These are phyloP conservation scores for Hermaeophaga mercurialis DNA, from an alignment of 2,888 invertebrate species.

Conservation along the genomic window DNA sequence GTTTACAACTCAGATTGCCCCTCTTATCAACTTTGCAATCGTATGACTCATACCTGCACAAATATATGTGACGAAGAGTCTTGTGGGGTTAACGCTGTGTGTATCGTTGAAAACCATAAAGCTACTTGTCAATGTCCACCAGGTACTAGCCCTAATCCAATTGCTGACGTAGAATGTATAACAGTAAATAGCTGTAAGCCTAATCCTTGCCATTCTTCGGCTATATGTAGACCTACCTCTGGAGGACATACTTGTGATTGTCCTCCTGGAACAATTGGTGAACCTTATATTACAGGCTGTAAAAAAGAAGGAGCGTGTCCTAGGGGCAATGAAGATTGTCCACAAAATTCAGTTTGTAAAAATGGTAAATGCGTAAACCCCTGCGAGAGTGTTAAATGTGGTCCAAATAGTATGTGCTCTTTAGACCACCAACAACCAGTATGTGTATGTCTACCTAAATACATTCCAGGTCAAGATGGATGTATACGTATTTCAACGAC, in stretches of 20 bases:
- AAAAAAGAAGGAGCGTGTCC: conserved; percentile 76
- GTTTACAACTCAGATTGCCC: conserved; percentile 87
- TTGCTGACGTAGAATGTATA: conserved; percentile 82
- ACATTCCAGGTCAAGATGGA: conserved; percentile 72
- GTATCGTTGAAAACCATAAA: conserved; percentile 83
- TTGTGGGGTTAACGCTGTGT: conserved; percentile 87
- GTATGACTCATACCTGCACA: conserved; percentile 80
- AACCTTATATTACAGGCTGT: conserved; percentile 77
- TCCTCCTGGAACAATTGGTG: conserved; percentile 76
- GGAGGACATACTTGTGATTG: conserved; percentile 82
- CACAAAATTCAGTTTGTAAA: conserved; percentile 73
- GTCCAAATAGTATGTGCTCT: conserved; percentile 79
- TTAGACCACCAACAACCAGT: conserved; percentile 75
- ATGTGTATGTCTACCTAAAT: conserved; percentile 80
- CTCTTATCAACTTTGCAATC: conserved; percentile 78
- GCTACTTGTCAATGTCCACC: conserved; percentile 85
- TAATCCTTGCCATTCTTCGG: conserved; percentile 81
- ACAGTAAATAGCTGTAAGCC: conserved; percentile 74
- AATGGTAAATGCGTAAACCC: conserved; percentile 78
- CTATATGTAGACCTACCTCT: conserved; percentile 72
- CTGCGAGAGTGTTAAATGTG: conserved; percentile 77
- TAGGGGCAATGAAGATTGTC: conserved; percentile 76
- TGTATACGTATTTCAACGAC: conserved; percentile 72
- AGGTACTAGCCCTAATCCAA: conserved; percentile 79
- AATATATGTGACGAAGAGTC: conserved; percentile 81